Evolutionary conservation across 2,113 vertebrate species (phyloP), one percentile per base, ranked within the genome.

Genomic region (Alosa alosa): DNA sequence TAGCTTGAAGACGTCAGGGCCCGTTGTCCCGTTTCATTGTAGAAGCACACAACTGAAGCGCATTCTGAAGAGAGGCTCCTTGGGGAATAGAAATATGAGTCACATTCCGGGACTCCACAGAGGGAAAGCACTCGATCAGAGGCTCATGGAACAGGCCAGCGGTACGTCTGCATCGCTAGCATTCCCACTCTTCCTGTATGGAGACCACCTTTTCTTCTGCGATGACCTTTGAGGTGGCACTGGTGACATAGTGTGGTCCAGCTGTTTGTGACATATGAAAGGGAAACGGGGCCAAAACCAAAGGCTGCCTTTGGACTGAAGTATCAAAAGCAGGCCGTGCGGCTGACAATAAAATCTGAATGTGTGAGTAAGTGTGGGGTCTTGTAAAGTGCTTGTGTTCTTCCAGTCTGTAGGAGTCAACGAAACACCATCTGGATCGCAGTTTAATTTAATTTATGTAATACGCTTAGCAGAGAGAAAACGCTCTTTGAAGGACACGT

Each of bases 171-270:
- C 85, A 84, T 47, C 82, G 85, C 47, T 85, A 13, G 84, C 60
- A 82, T 88, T 84, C 88, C 81, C 75, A 57, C 86, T 47, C 92
- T 88, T 92, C 92, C 91, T 91, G 90, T 78, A 84, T 85, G 87
- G 60, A 81, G 68, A 18, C 47, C 89, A 82, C 75, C 83, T 78
- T 86, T 85, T 31, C 0, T 88, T 11, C 10, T 83, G 36, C 31
- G 64, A 18, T 89, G 88, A 91, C 89, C 90, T 88, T 57, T 82
- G 0, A 39, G 72, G 31, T 0, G 31, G 36, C 4, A 1, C 11
- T 78, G 72, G 72, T 78, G 85, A 50, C 55, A 36, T 83, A 20
- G 52, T 85, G 82, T 86, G 41, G 68, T 7, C 39, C 0, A 60
- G 46, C 84, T 18, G 41, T 45, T 81, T 6, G 72, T 15, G 72